A percentile compares a stretch with the other conserved stretches of the same genome.
Conservation (phyloP, 2,888 invertebrate genomes). For the Hipparchia semele region DNA sequence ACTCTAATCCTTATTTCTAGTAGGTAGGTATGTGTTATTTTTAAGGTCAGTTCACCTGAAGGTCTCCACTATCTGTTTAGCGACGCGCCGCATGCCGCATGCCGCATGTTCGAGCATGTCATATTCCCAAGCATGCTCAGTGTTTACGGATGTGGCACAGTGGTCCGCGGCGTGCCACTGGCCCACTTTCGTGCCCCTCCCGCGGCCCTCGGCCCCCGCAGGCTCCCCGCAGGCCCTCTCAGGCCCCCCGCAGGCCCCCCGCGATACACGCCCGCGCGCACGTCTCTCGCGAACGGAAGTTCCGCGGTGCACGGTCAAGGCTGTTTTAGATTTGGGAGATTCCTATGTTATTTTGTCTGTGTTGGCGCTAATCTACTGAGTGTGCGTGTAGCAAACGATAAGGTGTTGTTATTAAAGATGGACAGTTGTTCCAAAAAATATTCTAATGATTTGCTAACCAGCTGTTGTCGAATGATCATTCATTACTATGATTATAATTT, state of each 20-base stretch:
- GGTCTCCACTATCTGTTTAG: not conserved
- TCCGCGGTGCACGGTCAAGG: conserved; percentile 37
- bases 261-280: conserved; percentile 44
- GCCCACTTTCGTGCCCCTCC: conserved; percentile 57
- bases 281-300: conserved; percentile 44
- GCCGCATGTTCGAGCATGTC: conserved; percentile 1
- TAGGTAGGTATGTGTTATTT: not conserved
- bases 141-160: conserved; percentile 65
- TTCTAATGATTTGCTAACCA: too few species aligned
- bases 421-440: too few species aligned
- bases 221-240: conserved; percentile 28
- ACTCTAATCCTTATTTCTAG: too few species aligned
- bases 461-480: too few species aligned
- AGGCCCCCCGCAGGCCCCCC: conserved; percentile 7
- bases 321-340: conserved; percentile 25
- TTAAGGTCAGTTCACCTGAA: not conserved
- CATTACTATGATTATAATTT: too few species aligned
- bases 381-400: not conserved
- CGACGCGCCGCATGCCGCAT: conserved; percentile 1
- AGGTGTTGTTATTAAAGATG: too few species aligned
- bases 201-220: conserved; percentile 32
- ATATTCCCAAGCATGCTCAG: conserved; percentile 12
- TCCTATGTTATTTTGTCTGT: not conserved
- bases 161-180: conserved; percentile 52
- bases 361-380: not conserved